phyloP scores from a whole-genome alignment of 2,888 invertebrate genomes.

The Pogonocherus hispidulus region DNA sequence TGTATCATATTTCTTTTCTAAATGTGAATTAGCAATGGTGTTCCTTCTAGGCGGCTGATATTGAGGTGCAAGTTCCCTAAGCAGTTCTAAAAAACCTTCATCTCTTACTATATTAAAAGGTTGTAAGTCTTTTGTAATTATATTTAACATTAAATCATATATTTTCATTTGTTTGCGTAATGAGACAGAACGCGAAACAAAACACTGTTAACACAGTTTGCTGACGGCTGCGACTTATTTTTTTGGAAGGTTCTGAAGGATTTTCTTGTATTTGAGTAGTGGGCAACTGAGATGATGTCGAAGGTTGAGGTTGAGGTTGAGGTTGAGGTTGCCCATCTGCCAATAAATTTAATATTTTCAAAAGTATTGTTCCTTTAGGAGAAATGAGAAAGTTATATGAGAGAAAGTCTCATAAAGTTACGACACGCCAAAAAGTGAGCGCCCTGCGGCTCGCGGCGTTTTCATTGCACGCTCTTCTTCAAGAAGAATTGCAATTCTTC shows the following conservation, averaged over 20 bases:
- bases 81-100: slow-evolving; percentile 3
- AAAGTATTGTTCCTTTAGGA: background rate
- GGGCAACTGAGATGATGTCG: background rate
- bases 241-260: background rate
- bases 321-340: no score
- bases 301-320: background rate
- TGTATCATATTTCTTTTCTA: slow-evolving; percentile 12
- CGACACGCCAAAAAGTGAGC: no score
- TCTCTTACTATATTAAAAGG: slow-evolving; percentile 1
- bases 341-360: background rate
- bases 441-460: no score
- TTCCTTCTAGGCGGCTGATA: background rate
- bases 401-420: no score
- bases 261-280: background rate
- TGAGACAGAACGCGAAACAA: no score
- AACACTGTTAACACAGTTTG: no score
- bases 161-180: background rate
- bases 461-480: no score
- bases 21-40: background rate
- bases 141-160: slow-evolving; percentile 4
- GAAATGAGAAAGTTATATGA: background rate
- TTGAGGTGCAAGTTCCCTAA: background rate
- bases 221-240: background rate
- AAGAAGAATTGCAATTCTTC: no score
- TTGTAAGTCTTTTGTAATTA: slow-evolving; percentile 3